Evolutionary conservation across 2,797 vertebrate species (phyloP), one percentile per base, ranked within the genome.

Genomic region (Sylvilagus floridanus): DNA sequence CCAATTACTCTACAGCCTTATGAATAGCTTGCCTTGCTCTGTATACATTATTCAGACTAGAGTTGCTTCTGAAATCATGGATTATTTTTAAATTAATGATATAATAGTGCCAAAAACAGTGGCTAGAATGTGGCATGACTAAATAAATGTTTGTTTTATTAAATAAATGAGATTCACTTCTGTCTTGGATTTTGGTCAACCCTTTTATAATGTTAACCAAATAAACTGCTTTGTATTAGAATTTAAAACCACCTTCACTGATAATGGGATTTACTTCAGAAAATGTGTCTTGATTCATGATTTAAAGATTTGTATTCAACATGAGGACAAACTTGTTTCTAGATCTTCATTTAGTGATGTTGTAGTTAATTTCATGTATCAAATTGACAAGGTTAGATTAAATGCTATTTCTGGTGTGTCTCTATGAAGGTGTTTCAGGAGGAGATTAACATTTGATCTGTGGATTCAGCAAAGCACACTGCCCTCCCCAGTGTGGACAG

Each of bases 11-110:
- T 78, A n/a, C 14, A 17, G 88, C n/a, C 66, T 90, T 84, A 87
- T 68, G 32, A 89, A 93, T 81, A 93, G 84, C 30, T 78, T 37
- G 28, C 50, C 89, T 86, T 94, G 83, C 47, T 84, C 68, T 78
- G 28, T 63, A n/a, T 92, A 88, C 92, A 71, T 92, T 86, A 87
- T 71, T 87, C 21, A 83, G 47, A 37, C 93, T 75, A 76, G 63
- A 91, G 60, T 89, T 95, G 5, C 66, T 93, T 73, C 62, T 83
- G 69, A 96, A 77, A 68, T 75, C 22, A 62, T 73, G 52, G 52
- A 77, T 73, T 77, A 47, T 96, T 94, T 93, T 94, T 30, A 77
- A 88, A 96, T 88, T 85, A 95, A 94, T 68, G 62, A 42, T 16
- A 73, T 76, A 73, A 77, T 63, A 90, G 76, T 82, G 66, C 57